A percentile compares a stretch with the other conserved stretches of the same genome.
Evolutionary conservation across 2,113 vertebrate species (phyloP).

Genomic region (Electrona antarctica): DNA sequence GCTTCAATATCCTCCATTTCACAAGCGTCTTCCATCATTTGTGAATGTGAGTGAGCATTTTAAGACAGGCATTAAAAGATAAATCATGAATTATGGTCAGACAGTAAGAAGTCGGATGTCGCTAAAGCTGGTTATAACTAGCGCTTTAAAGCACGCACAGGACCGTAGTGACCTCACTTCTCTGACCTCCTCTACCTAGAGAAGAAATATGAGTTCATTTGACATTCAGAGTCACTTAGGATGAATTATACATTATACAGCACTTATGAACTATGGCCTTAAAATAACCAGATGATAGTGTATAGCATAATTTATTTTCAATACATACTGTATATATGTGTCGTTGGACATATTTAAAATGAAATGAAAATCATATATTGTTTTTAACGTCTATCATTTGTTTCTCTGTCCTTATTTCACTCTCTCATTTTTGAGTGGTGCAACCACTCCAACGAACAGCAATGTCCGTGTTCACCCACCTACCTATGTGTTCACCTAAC

Average conservation of each 20-base stretch:
- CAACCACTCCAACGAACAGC: no score
- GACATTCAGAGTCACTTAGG: conserved; percentile 41
- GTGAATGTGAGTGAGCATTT: no score
- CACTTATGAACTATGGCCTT: conserved; percentile 34
- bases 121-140: conserved; percentile 23
- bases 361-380: background rate
- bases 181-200: conserved; percentile 25
- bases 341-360: background rate
- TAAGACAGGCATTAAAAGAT: no score
- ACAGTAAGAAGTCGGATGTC: no score
- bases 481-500: no score
- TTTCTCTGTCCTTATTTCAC: no score
- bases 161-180: conserved; percentile 27
- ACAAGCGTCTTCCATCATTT: no score
- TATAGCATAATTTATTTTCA: conserved; percentile 32
- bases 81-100: no score
- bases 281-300: conserved; percentile 45
- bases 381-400: background rate
- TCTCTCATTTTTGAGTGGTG: no score
- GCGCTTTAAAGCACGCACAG: conserved; percentile 17
- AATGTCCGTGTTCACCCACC: no score
- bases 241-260: conserved; percentile 65
- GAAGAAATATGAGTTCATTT: conserved; percentile 36
- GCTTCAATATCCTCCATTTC: no score
- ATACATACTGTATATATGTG: conserved; percentile 19